These are phyloP conservation scores for Dasyornis broadbenti DNA, from an alignment of 2,113 vertebrate genomes.

Conservation along the genomic window DNA sequence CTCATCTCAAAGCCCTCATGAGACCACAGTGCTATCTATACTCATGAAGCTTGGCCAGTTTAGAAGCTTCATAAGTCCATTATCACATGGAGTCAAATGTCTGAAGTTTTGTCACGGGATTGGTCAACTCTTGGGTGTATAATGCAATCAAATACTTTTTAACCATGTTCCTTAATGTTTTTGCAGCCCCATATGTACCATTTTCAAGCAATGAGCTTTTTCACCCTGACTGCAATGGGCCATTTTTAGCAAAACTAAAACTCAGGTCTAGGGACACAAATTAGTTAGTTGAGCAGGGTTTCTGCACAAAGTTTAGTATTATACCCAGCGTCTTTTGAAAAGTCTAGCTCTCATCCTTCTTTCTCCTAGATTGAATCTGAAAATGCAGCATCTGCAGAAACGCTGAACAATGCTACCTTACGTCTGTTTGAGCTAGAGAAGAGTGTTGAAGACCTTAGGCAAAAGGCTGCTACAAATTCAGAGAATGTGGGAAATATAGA, in stretches of 20 bases:
- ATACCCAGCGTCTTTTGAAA: neutral
- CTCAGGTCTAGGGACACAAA: neutral
- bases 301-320: neutral
- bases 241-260: neutral
- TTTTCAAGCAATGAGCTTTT: neutral
- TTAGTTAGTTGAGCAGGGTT: neutral
- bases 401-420: slow-evolving; percentile 82
- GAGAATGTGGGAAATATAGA: slow-evolving; percentile 72
- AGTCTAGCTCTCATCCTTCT: neutral
- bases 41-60: neutral
- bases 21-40: neutral
- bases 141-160: neutral
- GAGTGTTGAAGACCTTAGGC: slow-evolving; percentile 79
- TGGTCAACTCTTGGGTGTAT: neutral
- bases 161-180: neutral
- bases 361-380: slow-evolving; percentile 85
- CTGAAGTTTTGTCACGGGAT: neutral
- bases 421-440: slow-evolving; percentile 82
- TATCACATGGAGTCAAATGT: neutral
- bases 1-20: neutral
- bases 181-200: neutral
- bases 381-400: slow-evolving; percentile 85
- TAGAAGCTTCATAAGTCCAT: neutral
- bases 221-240: neutral
- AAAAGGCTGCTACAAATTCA: slow-evolving; percentile 76